These are phyloP conservation scores for Chirona hameri DNA, from an alignment of 2,888 invertebrate species.

Conservation along the genomic window DNA sequence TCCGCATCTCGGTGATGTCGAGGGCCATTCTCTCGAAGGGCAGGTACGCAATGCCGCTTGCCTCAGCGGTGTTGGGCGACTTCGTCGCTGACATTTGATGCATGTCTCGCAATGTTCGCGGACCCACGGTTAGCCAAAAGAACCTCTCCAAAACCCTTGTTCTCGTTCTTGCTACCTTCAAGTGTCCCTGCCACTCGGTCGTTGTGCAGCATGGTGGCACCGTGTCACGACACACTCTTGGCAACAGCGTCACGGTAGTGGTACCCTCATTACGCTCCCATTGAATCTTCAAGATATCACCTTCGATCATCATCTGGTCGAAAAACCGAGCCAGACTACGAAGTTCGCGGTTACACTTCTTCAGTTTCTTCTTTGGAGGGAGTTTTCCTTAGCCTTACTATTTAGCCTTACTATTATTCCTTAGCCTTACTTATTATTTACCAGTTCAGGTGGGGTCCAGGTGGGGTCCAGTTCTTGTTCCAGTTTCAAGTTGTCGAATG, in stretches of 20 bases:
- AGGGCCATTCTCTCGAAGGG: background rate
- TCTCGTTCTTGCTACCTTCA: background rate
- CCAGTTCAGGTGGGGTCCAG: background rate
- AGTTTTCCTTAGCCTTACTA: background rate
- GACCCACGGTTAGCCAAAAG: background rate
- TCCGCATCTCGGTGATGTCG: background rate
- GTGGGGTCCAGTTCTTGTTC: background rate
- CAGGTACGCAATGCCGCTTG: background rate
- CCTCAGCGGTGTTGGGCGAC: background rate
- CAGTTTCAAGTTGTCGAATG: background rate
- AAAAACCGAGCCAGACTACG: background rate
- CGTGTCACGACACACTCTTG: background rate
- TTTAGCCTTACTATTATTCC: background rate
- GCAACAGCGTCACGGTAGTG: background rate
- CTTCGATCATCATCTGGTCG: background rate
- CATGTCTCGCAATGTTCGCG: background rate
- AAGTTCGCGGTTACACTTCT: background rate
- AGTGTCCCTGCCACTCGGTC: background rate
- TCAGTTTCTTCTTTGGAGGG: background rate
- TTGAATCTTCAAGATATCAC: background rate
- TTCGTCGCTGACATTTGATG: background rate
- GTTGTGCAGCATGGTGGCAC: background rate
- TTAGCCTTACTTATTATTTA: no score
- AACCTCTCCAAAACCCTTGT: background rate
- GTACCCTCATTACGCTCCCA: background rate